Percentiles rank a stretch among this genome's conserved stretches.
Conservation (phyloP, 2,888 invertebrate species). For the Diachrysia chrysitis region DNA sequence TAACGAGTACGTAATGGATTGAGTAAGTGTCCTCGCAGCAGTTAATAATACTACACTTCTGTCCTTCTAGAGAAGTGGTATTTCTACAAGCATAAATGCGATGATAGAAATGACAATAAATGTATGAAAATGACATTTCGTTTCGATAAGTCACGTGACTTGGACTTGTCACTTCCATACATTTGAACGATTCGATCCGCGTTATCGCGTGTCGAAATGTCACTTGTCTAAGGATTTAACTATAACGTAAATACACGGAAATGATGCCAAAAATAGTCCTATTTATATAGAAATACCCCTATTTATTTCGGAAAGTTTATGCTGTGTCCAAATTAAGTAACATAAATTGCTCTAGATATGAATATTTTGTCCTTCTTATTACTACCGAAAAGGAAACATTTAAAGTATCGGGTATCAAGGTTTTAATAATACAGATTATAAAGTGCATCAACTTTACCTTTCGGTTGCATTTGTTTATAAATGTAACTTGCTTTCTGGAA, state of each 20-base stretch:
- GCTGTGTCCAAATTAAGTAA: too few species aligned
- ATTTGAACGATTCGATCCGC: too few species aligned
- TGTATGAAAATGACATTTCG: too few species aligned
- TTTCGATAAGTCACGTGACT: too few species aligned
- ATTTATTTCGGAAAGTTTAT: too few species aligned
- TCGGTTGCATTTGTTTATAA: not conserved
- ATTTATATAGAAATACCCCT: too few species aligned
- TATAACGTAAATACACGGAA: not conserved
- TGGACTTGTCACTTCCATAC: too few species aligned
- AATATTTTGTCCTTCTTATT: not conserved
- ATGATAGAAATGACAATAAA: too few species aligned
- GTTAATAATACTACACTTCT: constrained; percentile 21
- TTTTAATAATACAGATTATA: not conserved
- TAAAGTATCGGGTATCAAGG: not conserved
- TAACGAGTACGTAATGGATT: constrained; percentile 23
- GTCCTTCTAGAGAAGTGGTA: too few species aligned
- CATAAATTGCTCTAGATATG: too few species aligned
- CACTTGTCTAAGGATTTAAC: constrained; percentile 9
- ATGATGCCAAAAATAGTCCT: not conserved
- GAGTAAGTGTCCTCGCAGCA: constrained; percentile 25
- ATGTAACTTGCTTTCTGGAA: constrained; percentile 17
- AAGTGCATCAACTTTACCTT: constrained; percentile 18
- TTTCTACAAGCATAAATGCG: too few species aligned
- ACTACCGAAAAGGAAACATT: not conserved
- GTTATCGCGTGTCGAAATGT: too few species aligned